Evolutionary conservation across 2,113 vertebrate species (phyloP).

Genomic region (Rissa tridactyla): DNA sequence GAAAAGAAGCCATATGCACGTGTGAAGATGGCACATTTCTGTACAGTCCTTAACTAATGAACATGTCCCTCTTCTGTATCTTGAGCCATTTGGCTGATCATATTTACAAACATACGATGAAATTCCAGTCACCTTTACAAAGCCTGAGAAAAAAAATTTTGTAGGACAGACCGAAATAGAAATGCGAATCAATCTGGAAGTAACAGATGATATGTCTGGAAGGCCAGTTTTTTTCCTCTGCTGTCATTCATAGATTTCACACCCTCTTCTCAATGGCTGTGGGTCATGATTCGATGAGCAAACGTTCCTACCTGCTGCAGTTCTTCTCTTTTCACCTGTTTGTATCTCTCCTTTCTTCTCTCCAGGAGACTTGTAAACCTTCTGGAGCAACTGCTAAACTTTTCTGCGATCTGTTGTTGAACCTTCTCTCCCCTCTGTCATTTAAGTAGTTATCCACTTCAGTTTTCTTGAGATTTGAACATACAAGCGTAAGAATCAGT

Average conservation of each 20-base stretch:
- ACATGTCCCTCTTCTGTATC: neutral
- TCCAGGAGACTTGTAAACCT: neutral
- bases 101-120: neutral
- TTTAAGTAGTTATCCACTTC: neutral
- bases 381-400: neutral
- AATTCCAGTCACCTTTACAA: neutral
- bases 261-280: neutral
- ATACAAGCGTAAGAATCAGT: neutral
- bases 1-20: neutral
- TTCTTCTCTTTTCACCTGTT: neutral
- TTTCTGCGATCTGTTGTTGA: neutral
- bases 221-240: neutral
- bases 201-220: neutral
- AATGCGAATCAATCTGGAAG: neutral
- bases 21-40: neutral
- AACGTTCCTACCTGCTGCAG: neutral
- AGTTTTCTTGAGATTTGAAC: neutral
- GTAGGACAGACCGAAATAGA: neutral
- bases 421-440: neutral
- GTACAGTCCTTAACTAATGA: neutral
- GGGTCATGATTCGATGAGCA: neutral
- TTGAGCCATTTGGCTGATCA: neutral
- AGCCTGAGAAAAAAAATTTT: neutral
- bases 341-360: neutral
- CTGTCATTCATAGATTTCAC: neutral